Evolutionary conservation across 64 coral and sea anemone species (phyloP), one percentile per base, ranked within the genome.

Genomic region (Montipora capricornis): DNA sequence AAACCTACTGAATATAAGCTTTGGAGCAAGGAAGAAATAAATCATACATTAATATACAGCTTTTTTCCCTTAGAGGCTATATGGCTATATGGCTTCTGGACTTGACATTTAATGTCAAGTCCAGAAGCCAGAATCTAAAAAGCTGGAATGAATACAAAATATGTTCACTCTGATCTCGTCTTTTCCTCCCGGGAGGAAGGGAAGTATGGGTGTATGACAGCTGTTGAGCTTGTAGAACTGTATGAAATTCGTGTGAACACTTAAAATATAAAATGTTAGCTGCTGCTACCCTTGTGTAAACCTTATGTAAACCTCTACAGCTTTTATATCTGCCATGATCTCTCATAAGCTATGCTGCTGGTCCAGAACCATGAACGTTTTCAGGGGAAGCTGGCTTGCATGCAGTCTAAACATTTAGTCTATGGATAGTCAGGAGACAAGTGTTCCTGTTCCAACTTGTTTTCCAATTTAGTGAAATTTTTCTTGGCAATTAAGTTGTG

Each of bases 1-100:
- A 19, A 61, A 83, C 17, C 80, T 15, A 22, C 26, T 19, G 59
- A 83, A 83, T 48, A 83, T 61, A 20, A 83, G 8, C 80, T 83
- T 17, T 29, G 58, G 20, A 83, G 58, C 3, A 83, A n/a, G 58
- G 19, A 60, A 57, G 68, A 70, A 57, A 57, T 57, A 57, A 57
- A 6, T 57, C 53, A 57, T 57, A 11, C 53, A 57, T 57, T 57
- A 57, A 57, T 57, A 57, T 57, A 5, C 53, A 57, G 53, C 53
- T 64, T 64, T 11, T 64, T 64, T 11, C 61, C 61, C 17, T 68
- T 7, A 64, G 13, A 64, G 0, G 61, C 61, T 64, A 15, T 64
- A 64, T 15, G 66, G 17, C 61, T 64, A 64, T 7, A 5, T 55
- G 55, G 86, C 86, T 76, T 52, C 48, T 37, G 53, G 29, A 14